Evolutionary conservation across 2,113 vertebrate genomes (phyloP).

Genomic region (Sphyrna mokarran): DNA sequence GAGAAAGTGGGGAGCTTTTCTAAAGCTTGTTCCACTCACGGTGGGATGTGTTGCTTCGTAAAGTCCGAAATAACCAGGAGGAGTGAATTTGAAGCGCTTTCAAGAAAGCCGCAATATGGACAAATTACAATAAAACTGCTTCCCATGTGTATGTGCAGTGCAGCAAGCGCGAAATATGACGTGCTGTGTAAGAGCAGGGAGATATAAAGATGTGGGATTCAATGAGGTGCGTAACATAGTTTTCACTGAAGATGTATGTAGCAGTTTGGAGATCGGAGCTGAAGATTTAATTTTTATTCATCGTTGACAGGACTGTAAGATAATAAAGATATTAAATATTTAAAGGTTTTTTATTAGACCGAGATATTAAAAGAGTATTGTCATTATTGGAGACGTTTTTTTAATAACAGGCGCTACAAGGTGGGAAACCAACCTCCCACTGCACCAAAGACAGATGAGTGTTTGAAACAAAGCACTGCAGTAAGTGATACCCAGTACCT

Average conservation of each 20-base stretch:
- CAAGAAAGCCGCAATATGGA: neutral
- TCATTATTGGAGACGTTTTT: neutral
- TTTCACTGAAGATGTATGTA: neutral
- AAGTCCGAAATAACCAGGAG: neutral
- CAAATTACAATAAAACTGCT: neutral
- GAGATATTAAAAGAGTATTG: neutral
- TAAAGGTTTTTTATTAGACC: neutral
- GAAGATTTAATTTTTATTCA: neutral
- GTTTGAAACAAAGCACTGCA: constrained; percentile 11
- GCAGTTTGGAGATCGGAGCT: neutral
- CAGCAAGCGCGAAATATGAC: constrained; percentile 11
- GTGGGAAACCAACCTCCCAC: no score
- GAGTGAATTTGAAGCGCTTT: neutral
- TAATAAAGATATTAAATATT: neutral
- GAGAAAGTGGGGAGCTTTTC: neutral
- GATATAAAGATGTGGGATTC: neutral
- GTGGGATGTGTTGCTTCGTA: neutral
- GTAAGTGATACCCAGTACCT: constrained; percentile 37
- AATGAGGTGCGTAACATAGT: constrained; percentile 15
- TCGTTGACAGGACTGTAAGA: neutral
- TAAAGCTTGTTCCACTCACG: neutral
- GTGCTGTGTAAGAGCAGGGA: neutral
- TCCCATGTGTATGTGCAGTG: neutral
- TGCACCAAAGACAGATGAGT: constrained; percentile 7
- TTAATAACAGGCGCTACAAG: neutral